These are phyloP conservation scores for Ornithoptera alexandrae DNA, from an alignment of 2,888 invertebrate genomes.

Conservation along the genomic window DNA sequence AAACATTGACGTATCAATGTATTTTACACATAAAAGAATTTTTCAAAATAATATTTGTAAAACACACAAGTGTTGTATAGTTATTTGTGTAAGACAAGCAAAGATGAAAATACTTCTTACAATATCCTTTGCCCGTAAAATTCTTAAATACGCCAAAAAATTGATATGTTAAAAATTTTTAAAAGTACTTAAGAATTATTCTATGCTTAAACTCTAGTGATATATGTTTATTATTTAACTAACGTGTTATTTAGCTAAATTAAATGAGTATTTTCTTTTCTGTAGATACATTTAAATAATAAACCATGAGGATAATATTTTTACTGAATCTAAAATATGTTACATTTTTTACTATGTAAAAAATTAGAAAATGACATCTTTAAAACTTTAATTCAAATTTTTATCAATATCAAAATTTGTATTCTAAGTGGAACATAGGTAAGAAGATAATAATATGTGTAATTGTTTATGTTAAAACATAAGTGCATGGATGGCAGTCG, in stretches of 20 bases:
- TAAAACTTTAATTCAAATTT: constrained; percentile 34
- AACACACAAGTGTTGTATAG: constrained; percentile 37
- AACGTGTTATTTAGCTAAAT: constrained; percentile 8
- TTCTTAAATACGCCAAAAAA: constrained; percentile 5
- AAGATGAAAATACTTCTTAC: constrained; percentile 19
- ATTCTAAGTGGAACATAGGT: constrained; percentile 33
- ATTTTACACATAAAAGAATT: constrained; percentile 39
- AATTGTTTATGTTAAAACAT: constrained; percentile 27
- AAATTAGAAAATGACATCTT: constrained; percentile 34
- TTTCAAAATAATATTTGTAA: constrained; percentile 40
- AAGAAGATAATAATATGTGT: constrained; percentile 26
- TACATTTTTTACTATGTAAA: constrained; percentile 37
- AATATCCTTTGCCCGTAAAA: constrained; percentile 6
- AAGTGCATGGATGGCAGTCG: constrained; percentile 21
- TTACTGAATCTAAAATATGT: constrained; percentile 17
- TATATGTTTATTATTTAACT: constrained; percentile 11
- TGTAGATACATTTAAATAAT: constrained; percentile 27
- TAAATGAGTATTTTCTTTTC: constrained; percentile 3
- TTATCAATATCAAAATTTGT: constrained; percentile 37
- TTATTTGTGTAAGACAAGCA: constrained; percentile 36
- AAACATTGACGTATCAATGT: constrained; percentile 36
- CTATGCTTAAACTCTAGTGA: constrained; percentile 11
- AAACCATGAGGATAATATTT: constrained; percentile 18
- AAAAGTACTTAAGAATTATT: not conserved
- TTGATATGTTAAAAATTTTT: constrained; percentile 5